Evolutionary conservation across 2,113 vertebrate genomes (phyloP), one percentile per base, ranked within the genome.

Genomic region (Origma solitaria): DNA sequence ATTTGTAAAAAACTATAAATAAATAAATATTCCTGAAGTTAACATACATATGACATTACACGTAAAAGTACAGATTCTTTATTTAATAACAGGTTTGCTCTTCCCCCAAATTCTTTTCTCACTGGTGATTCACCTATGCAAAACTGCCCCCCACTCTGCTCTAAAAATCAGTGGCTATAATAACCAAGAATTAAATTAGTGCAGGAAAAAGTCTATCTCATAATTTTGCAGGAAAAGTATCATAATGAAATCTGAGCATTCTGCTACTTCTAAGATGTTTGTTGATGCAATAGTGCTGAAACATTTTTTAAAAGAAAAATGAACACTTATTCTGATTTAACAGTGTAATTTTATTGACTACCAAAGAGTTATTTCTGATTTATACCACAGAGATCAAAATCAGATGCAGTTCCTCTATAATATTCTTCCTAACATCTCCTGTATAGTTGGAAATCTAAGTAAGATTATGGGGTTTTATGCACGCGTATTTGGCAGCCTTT

Each of bases 331-430:
- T 89, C 66, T 92, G 65, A 85, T 96, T 93, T 91, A 91, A 68
- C 76, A 88, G 61, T 61, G 45, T 53, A 33, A 82, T 95, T 91
- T 87, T 87, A 82, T 82, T 92, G 93, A 87, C 93, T 94, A 33
- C 31, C 45, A 68, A 92, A 79, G 54, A 95, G 73, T 49, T 94
- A 58, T 50, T 95, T 61, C 57, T 94, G 77, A 87, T 96, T 96
- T 89, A 90, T 92, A 95, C 56, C 24, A 85, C 45, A 79, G 61
- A 95, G 81, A 94, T 95, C 73, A 94, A 95, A 94, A 96, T 95
- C 81, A 94, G 81, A 79, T 35, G 45, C 72, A 85, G 50, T 47
- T 91, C 57, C 77, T 89, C 86, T 87, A 22, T 79, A 87, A 77
- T 72, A 92, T 75, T 89, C 61, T 82, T 85, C 42, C 86, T 87